phyloP scores from a whole-genome alignment of 2,888 invertebrate species.

The Neoaliturus tenellus region DNA sequence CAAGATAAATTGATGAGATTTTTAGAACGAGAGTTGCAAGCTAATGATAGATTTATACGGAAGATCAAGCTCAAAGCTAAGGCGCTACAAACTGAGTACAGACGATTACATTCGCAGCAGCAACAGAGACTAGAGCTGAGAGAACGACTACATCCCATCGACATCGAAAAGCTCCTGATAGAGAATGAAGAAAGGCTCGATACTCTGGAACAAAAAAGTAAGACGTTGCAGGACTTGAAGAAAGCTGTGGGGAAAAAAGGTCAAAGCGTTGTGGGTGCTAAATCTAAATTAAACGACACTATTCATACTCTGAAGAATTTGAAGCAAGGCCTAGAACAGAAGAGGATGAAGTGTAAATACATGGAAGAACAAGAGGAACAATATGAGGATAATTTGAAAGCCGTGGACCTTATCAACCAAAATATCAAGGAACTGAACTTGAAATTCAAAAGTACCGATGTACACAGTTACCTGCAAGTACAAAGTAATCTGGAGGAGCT shows the following conservation, averaged over 20 bases:
- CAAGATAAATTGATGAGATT: not conserved
- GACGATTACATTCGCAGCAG: not conserved
- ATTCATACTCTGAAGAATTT: not conserved
- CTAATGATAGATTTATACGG: conserved; percentile 17
- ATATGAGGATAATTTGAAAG: not conserved
- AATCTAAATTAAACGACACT: not conserved
- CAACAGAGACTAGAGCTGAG: conserved; percentile 45
- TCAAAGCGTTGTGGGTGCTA: not conserved
- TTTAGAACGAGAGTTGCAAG: conserved; percentile 5
- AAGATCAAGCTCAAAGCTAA: conserved; percentile 40
- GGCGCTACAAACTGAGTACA: conserved; percentile 9
- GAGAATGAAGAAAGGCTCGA: conserved; percentile 34
- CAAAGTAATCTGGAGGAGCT: not conserved
- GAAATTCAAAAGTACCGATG: not conserved
- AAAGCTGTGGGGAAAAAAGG: conserved; percentile 8
- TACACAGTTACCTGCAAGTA: not conserved
- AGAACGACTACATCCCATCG: conserved; percentile 39
- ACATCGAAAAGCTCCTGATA: conserved; percentile 41
- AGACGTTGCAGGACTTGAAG: not conserved
- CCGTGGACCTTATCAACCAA: not conserved
- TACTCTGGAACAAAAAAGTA: conserved; percentile 21
- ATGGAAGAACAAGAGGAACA: not conserved
- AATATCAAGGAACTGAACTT: not conserved
- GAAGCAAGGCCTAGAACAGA: not conserved
- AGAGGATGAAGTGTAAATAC: not conserved